Percentiles rank a stretch among this genome's conserved stretches.
These are phyloP conservation scores for Cyprinodon variegatus DNA, from an alignment of 2,113 vertebrate genomes.

Conservation along the genomic window DNA sequence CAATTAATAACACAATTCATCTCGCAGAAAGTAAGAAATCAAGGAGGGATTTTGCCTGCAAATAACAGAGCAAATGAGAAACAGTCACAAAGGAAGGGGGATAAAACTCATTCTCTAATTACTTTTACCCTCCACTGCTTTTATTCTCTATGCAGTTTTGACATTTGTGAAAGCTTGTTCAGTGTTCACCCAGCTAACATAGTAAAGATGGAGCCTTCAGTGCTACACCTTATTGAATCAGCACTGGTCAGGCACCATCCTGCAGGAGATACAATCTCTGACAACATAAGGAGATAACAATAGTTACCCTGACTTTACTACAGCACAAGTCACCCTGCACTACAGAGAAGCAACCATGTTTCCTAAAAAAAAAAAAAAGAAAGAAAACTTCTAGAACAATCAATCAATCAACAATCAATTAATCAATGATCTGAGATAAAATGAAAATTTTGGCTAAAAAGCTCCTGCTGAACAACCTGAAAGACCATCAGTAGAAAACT, in stretches of 20 bases:
- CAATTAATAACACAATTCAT: slow-evolving; percentile 64
- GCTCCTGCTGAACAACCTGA: neutral
- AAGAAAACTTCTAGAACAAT: too few relatives aligned
- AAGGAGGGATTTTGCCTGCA: slow-evolving; percentile 10
- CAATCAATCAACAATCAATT: too few relatives aligned
- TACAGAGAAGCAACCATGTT: neutral
- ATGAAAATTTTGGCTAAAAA: neutral
- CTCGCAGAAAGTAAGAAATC: slow-evolving; percentile 45
- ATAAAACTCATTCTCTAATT: slow-evolving; percentile 17
- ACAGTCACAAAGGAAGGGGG: slow-evolving; percentile 2
- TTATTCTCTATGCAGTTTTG: slow-evolving; percentile 15
- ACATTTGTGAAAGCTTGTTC: slow-evolving; percentile 12
- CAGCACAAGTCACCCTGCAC: neutral
- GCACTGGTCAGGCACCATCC: slow-evolving; percentile 25
- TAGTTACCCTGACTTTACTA: neutral
- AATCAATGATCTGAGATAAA: neutral
- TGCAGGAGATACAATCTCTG: slow-evolving; percentile 40
- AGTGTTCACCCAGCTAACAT: neutral
- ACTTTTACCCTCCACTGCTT: slow-evolving; percentile 31
- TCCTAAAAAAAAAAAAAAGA: neutral
- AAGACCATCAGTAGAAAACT: neutral
- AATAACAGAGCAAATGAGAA: slow-evolving; percentile 17
- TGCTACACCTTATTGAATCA: slow-evolving; percentile 47
- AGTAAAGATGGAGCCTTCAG: slow-evolving; percentile 36
- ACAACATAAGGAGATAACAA: slow-evolving; percentile 18